Percentiles rank a stretch among this genome's conserved stretches.
phyloP scores from a whole-genome alignment of 1,140 invertebrate genomes.

The Drosophila nasuta region DNA sequence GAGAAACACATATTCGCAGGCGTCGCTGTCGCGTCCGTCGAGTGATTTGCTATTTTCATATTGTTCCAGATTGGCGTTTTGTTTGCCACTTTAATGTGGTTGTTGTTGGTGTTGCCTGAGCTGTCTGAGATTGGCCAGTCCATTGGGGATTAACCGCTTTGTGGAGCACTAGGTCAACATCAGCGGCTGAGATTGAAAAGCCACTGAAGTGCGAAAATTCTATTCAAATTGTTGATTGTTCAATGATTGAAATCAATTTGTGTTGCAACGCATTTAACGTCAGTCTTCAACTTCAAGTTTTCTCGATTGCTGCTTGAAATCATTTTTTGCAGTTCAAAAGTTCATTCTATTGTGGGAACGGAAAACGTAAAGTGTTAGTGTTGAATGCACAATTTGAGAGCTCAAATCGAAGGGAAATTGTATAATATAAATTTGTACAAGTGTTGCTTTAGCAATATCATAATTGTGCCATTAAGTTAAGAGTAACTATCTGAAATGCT shows the following conservation, averaged over 20 bases:
- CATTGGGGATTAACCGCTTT: conserved; percentile 21
- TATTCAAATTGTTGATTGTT: conserved; percentile 76
- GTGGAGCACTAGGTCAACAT: conserved; percentile 65
- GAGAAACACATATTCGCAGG: conserved; percentile 46
- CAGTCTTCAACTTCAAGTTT: conserved; percentile 25
- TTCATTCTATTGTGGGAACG: conserved; percentile 45
- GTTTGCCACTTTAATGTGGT: conserved; percentile 41
- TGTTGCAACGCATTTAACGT: conserved; percentile 17
- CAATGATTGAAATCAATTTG: conserved; percentile 77
- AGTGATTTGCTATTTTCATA: conserved; percentile 56
- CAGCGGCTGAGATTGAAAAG: conserved; percentile 14
- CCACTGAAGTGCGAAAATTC: conserved; percentile 72
- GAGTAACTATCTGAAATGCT: background rate
- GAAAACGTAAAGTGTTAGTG: background rate
- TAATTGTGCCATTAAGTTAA: conserved; percentile 11
- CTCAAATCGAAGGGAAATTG: conserved; percentile 2
- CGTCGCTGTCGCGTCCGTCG: conserved; percentile 36
- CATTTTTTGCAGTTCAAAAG: conserved; percentile 61
- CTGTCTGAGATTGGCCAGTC: conserved; percentile 42
- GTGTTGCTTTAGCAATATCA: background rate
- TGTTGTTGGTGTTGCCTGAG: conserved; percentile 6
- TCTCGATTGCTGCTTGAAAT: conserved; percentile 23
- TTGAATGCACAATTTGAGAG: background rate
- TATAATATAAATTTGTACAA: background rate
- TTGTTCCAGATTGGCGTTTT: conserved; percentile 59